Percentiles rank a stretch among this genome's conserved stretches.
Conservation (phyloP, 2,113 vertebrate species). For the Prionailurus bengalensis region DNA sequence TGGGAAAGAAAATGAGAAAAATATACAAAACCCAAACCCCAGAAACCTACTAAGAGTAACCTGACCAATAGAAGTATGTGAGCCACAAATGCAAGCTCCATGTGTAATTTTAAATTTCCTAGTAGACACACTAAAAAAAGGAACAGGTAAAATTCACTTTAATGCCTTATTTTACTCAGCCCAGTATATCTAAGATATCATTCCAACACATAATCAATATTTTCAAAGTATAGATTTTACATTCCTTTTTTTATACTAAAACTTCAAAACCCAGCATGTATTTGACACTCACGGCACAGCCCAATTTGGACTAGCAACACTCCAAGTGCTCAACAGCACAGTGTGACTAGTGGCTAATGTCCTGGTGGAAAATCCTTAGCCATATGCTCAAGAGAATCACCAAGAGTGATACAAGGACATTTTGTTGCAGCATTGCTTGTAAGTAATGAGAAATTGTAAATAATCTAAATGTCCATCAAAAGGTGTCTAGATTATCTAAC, state of each 20-base stretch:
- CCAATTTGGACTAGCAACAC: not conserved
- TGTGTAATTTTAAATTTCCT: not conserved
- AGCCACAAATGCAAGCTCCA: not conserved
- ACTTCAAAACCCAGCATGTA: not conserved
- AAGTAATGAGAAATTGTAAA: not conserved
- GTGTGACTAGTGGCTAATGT: not conserved
- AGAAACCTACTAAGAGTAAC: not conserved
- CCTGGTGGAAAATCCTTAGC: not conserved
- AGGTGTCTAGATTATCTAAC: not conserved
- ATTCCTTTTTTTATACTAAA: not conserved
- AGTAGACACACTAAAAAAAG: not conserved
- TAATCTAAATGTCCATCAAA: not conserved
- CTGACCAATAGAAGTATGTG: not conserved
- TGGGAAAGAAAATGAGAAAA: not conserved
- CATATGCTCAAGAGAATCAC: not conserved
- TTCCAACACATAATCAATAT: not conserved
- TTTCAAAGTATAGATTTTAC: slow-evolving; percentile 8
- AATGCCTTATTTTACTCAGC: slow-evolving; percentile 20
- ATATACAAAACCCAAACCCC: not conserved
- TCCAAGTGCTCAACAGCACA: not conserved
- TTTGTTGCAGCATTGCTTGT: not conserved
- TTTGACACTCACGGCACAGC: not conserved
- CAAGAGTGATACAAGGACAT: not conserved
- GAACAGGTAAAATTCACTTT: not conserved
- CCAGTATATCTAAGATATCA: not conserved